Evolutionary conservation across 2,113 vertebrate genomes (phyloP), one percentile per base, ranked within the genome.

Genomic region (Sprattus sprattus): DNA sequence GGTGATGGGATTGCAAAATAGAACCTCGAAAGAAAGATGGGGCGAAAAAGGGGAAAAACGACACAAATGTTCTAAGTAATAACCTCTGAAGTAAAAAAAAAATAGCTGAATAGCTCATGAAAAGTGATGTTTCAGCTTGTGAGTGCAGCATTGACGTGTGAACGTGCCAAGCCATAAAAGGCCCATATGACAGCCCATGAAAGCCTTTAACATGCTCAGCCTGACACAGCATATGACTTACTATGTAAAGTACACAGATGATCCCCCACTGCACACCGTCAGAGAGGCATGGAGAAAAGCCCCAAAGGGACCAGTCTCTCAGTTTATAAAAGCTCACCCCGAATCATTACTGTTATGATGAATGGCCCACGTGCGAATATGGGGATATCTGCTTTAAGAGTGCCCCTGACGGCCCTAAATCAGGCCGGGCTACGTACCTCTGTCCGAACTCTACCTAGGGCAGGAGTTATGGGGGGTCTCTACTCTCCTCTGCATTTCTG

Each of bases 401-500:
- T 83, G 85, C 25, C 18, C 54, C 18, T 86, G 52, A 67, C 81
- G 60, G 44, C 75, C 47, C 85, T 81, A 84, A 89, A 86, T 82
- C 84, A 87, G 47, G 84, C 47, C 7, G 20, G 80, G 50, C 18
- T 44, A 89, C 45, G 50, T 45, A 18, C 28, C 78, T 54, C 81
- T 88, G 57, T 83, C 84, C 50, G 52, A 81, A 57, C 49, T 78
- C 71, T 80, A 83, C 83, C 82, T 67, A 82, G n/a, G 85, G 57
- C 81, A n/a, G 18, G 83, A 64, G 82, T 86, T 83, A 81, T 81
- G 87, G 64, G 64, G 64, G 64, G n/a, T 16, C 11, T 78, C 11
- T 16, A 78, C 71, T 78, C 32, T 32, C 32, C 22, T 57, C 82
- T 87, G 57, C 81, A 60, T 88, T 83, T 82, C 80, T 57, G 81